These are phyloP conservation scores for Acrocephalus arundinaceus DNA, from an alignment of 2,113 vertebrate species.

Conservation along the genomic window DNA sequence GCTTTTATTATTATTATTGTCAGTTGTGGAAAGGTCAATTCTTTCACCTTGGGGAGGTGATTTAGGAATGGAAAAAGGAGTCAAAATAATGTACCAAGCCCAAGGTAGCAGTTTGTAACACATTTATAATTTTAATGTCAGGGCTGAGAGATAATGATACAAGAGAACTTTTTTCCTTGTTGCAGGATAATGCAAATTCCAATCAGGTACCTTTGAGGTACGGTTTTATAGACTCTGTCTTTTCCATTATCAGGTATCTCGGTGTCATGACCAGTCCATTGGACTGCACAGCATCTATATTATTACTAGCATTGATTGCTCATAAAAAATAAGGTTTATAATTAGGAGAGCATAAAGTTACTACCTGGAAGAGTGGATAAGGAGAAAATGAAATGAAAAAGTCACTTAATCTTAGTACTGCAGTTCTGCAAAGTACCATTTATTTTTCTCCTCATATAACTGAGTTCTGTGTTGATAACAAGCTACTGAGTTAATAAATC, in stretches of 20 bases:
- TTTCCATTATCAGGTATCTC: conserved; percentile 49
- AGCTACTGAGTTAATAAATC: conserved; percentile 70
- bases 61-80: background rate
- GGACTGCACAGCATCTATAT: conserved; percentile 46
- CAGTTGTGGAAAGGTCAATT: background rate
- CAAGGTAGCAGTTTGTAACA: background rate
- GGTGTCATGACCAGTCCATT: conserved; percentile 36
- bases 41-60: background rate
- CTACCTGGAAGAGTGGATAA: conserved; percentile 64
- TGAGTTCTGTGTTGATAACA: conserved; percentile 66
- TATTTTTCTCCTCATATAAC: conserved; percentile 61
- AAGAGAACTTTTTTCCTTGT: background rate
- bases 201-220: conserved; percentile 24
- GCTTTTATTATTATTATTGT: background rate
- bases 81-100: background rate
- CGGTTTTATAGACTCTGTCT: conserved; percentile 33
- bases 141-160: background rate
- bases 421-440: conserved; percentile 63
- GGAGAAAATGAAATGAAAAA: conserved; percentile 64
- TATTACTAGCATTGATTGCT: conserved; percentile 57
- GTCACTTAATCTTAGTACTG: conserved; percentile 64
- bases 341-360: conserved; percentile 54
- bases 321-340: conserved; percentile 61
- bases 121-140: conserved; percentile 1
- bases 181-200: conserved; percentile 34